These are phyloP conservation scores for Melanchra persicariae DNA, from an alignment of 2,888 invertebrate species.

Conservation along the genomic window DNA sequence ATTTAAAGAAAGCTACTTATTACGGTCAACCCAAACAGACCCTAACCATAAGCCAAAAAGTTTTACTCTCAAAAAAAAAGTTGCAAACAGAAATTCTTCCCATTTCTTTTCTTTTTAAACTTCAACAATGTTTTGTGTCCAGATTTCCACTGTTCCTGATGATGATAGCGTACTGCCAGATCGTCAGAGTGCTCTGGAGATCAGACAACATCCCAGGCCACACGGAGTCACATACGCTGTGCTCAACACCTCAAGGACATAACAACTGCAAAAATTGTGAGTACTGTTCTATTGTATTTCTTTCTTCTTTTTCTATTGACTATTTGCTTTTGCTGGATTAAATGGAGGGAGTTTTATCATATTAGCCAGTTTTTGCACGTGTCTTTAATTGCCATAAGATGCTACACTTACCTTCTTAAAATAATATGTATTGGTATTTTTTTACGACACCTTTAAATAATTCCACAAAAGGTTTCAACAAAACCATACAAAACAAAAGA, in stretches of 20 bases:
- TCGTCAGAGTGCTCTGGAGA: conserved; percentile 95
- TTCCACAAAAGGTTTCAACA: too few species aligned
- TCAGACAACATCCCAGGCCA: conserved; percentile 95
- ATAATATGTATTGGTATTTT: too few species aligned
- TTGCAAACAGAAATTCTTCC: too few species aligned
- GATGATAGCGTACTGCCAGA: conserved; percentile 96
- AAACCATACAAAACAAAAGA: too few species aligned
- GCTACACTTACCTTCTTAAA: too few species aligned
- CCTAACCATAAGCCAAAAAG: too few species aligned
- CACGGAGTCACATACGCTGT: conserved; percentile 88
- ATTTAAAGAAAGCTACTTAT: too few species aligned
- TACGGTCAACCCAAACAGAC: too few species aligned
- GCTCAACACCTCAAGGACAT: conserved; percentile 80
- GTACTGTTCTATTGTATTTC: not conserved
- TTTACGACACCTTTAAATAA: too few species aligned
- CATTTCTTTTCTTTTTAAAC: too few species aligned
- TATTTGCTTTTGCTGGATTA: not conserved
- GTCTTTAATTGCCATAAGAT: too few species aligned
- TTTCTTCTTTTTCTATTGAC: not conserved
- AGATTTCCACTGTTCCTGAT: conserved; percentile 95
- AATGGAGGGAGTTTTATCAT: not conserved
- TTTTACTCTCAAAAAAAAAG: too few species aligned
- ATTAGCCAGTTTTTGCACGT: not conserved
- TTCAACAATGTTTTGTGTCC: conserved; percentile 53
- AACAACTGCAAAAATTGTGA: conserved; percentile 81